phyloP scores from a whole-genome alignment of 2,888 invertebrate genomes.

The Eristalinus sepulchralis region DNA sequence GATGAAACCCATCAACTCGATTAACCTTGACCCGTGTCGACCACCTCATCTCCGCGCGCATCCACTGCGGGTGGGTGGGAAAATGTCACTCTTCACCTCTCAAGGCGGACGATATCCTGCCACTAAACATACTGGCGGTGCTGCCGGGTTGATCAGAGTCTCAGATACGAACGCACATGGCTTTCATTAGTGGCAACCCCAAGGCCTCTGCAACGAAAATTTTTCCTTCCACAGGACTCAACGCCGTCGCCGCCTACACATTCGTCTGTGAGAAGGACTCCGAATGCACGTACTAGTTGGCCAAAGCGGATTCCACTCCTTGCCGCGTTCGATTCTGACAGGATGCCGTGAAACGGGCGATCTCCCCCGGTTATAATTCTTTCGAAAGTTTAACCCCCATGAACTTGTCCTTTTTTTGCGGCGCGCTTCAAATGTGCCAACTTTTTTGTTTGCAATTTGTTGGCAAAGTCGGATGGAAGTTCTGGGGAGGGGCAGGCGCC shows the following conservation, averaged over 20 bases:
- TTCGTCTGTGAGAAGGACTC: slow-evolving; percentile 6
- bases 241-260: slow-evolving; percentile 5
- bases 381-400: slow-evolving; percentile 40
- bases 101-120: slow-evolving; percentile 1
- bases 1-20: slow-evolving; percentile 16
- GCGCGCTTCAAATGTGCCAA: background rate
- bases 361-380: slow-evolving; percentile 41
- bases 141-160: slow-evolving; percentile 14
- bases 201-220: slow-evolving; percentile 13
- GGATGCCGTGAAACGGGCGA: background rate
- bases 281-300: slow-evolving; percentile 4
- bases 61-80: background rate
- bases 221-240: slow-evolving; percentile 12
- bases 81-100: background rate
- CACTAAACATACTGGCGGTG: background rate
- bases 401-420: background rate
- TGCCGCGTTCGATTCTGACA: background rate
- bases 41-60: slow-evolving; percentile 23
- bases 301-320: slow-evolving; percentile 36
- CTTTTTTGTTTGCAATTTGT: slow-evolving; percentile 35
- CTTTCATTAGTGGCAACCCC: slow-evolving; percentile 49
- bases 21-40: slow-evolving; percentile 58
- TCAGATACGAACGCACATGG: slow-evolving; percentile 35
- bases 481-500: background rate
- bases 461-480: slow-evolving; percentile 26